Base-by-base conservation (phyloP, 2,797 vertebrate species). In the Acrossocheilus wenchowensis region DNA sequence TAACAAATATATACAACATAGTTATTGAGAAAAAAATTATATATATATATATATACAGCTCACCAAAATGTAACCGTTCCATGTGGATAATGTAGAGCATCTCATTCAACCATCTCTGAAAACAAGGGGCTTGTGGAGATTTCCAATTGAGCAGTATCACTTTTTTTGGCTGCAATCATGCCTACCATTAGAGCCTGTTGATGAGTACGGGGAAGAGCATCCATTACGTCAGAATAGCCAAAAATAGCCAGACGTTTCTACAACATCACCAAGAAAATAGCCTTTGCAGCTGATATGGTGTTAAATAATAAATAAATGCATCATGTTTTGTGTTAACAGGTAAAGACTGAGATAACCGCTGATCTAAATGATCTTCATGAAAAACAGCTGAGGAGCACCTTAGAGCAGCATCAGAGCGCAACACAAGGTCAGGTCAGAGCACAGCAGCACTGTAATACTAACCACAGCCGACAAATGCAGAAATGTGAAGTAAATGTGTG, bases 341-440 rank as follows among this genome's bases (percentile, higher is more conserved):
- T 96, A 88, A 95, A 94, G 90, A 94, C 93, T 0, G 94, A 95
- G 88, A 95, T 91, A 17, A 90, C 95, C 26, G 89, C 91, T 2
- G 95, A 97, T 68, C 92, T 96, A 69, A 93, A 88, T 80, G 88
- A 94, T n/a, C 88, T 93, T n/a, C 93, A 96, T 21, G 94, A 95
- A 5, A 93, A 95, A 73, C 95, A 91, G 82, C 91, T 92, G 39
- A 89, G 93, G 36, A 83, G 66, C 52, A 90, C 93, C 23, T 92
- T 90, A 10, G 93, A 91, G 41, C 91, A 95, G 68, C 93, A 95
- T 4, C 90, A 89, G 0, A 92, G 90, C 62, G 86, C 81, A 14
- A 72, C 95, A 7, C 91, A 90, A 96, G 97, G 98, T 98, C 90
- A 96, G 97, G 98, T 98, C 90, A 52, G 83, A 39, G n/a, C 1